These are phyloP conservation scores for Porites australiensis DNA, from an alignment of 64 coral and sea anemone genomes.

Conservation along the genomic window DNA sequence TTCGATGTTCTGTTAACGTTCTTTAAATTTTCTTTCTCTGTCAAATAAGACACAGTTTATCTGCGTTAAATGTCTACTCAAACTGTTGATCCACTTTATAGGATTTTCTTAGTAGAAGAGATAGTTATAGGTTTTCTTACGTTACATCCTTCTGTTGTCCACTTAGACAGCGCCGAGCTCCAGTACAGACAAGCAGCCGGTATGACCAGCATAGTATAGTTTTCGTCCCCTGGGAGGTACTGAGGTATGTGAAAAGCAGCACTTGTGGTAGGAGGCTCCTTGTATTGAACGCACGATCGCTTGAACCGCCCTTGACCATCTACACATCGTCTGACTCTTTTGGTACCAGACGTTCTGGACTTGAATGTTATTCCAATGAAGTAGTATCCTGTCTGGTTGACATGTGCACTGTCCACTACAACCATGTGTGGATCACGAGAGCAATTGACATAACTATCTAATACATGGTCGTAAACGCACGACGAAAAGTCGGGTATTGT, in stretches of 20 bases:
- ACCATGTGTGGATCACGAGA: conserved; percentile 1
- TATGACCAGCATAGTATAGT: not conserved
- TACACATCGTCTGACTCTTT: not conserved
- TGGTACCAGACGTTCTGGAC: not conserved
- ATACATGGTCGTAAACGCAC: not conserved
- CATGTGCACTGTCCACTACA: not conserved
- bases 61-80: no score
- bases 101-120: no score
- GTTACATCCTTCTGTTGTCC: conserved; percentile 50
- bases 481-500: conserved; percentile 22
- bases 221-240: not conserved
- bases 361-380: conserved; percentile 13
- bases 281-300: conserved; percentile 9
- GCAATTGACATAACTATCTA: not conserved
- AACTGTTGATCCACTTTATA: no score
- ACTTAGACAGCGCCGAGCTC: not conserved
- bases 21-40: no score
- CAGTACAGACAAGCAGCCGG: conserved; percentile 61
- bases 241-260: not conserved
- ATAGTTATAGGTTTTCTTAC: not conserved
- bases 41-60: no score
- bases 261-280: not conserved
- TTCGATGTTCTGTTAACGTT: no score
- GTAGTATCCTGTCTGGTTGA: not conserved
- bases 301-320: not conserved